Evolutionary conservation across 2,888 invertebrate genomes (phyloP).

Genomic region (Ochropleura leucogaster): DNA sequence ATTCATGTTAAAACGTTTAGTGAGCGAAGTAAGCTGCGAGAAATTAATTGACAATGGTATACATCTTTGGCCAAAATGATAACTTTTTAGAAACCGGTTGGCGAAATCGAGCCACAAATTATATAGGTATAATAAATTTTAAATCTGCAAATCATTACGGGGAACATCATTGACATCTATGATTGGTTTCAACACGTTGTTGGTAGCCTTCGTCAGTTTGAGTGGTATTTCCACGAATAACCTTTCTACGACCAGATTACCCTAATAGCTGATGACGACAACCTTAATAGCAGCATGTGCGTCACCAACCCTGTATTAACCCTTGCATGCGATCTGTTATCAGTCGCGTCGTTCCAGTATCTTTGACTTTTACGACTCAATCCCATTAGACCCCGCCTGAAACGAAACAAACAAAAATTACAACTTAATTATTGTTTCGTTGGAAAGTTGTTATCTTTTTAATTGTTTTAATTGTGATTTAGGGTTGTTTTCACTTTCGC

Average conservation of each 20-base stretch:
- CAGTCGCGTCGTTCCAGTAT: constrained; percentile 44
- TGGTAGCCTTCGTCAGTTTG: not conserved
- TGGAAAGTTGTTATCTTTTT: constrained; percentile 78
- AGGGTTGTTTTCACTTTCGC: constrained; percentile 71
- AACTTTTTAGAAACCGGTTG: not conserved
- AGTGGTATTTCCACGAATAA: not conserved
- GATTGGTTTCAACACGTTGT: not conserved
- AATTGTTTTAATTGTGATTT: constrained; percentile 82
- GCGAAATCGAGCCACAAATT: not conserved
- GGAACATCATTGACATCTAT: not conserved
- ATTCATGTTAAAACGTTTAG: not conserved
- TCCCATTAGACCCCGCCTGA: constrained; percentile 67
- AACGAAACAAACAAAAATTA: constrained; percentile 79
- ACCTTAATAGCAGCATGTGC: constrained; percentile 18
- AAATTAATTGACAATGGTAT: not conserved
- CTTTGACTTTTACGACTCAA: constrained; percentile 61
- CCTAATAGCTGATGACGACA: constrained; percentile 15
- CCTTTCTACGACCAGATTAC: constrained; percentile 5
- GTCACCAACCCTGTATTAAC: constrained; percentile 32
- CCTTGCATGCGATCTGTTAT: constrained; percentile 50
- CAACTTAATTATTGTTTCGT: constrained; percentile 78
- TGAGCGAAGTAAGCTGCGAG: not conserved
- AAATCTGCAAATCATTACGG: not conserved
- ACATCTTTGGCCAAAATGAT: no score
- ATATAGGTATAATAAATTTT: not conserved